Base-by-base conservation (phyloP, 1,140 invertebrate genomes). In the Carcinoscorpius rotundicauda region DNA sequence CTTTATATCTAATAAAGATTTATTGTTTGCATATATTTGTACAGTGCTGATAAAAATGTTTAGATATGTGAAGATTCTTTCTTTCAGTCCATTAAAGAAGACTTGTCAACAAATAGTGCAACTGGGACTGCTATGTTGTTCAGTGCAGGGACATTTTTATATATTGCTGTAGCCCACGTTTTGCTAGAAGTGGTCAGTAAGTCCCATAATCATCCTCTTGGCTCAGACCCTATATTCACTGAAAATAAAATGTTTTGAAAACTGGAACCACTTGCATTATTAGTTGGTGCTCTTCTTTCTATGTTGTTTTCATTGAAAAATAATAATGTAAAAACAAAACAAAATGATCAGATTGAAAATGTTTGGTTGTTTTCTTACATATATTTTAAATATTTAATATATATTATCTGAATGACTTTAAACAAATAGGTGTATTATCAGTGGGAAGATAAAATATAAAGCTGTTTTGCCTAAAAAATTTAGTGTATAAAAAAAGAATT, bases 71-170 rank as follows among this genome's bases (percentile, higher is more conserved):
- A 29, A 29, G 29, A 29, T 65, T 56, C 29, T 64, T 50, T 61
- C n/a, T 8, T 56, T 57, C 60, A 70, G 60, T 71, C 68, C 10
- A 65, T 68, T 10, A 84, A 85, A 76, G 82, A 84, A 76, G 82
- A 79, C 3, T 72, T 96, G 3, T 88, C 86, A 69, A 87, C 87
- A 50, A 83, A 94, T 6, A 93, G 96, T 78, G 91, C 91, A 3
- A 98, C 88, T 76, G 94, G 93, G 58, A 85, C 98, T 58, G 93
- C 96, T n/a, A 97, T 99, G 93, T 78, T 99, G 29, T 99, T 99
- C 77, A 97, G 93, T 68, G 97, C 93, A 3, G 97, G 97, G 3
- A 99, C 97, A 58, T 99, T 99, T 79, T 80, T 99, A 5, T 99
- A 98, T 75, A 97, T 99, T 4, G 93, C 97, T 0, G 98, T 97